Percentiles rank a stretch among this genome's conserved stretches.
Conservation (phyloP, 2,888 invertebrate species). For the Rhyacophila evoluta region DNA sequence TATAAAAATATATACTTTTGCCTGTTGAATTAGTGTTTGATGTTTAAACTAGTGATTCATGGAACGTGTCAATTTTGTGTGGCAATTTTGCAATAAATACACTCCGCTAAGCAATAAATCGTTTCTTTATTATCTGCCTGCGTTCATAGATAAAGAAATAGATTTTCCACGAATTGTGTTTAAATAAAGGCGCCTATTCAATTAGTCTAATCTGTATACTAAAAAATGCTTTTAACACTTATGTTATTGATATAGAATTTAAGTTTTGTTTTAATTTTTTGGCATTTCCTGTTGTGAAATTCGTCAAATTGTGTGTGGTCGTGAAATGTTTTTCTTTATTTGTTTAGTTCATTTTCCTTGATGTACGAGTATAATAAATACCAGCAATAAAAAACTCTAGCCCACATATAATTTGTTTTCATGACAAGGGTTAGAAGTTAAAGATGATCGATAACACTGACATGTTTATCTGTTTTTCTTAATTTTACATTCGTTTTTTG, state of each 20-base stretch:
- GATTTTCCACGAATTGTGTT: not conserved
- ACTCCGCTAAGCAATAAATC: not conserved
- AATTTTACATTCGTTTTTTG: too few relatives aligned
- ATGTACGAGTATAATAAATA: too few relatives aligned
- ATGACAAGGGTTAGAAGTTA: too few relatives aligned
- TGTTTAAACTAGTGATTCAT: not conserved
- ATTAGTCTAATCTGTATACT: not conserved
- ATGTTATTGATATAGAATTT: not conserved
- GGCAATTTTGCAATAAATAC: not conserved
- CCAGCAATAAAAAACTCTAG: too few relatives aligned
- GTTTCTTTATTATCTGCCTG: not conserved
- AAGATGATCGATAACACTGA: too few relatives aligned
- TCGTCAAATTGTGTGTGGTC: not conserved
- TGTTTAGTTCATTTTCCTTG: too few relatives aligned
- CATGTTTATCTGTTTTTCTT: too few relatives aligned
- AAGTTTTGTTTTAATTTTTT: not conserved
- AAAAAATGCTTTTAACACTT: constrained; percentile 20
- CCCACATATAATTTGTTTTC: too few relatives aligned
- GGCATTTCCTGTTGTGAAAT: not conserved
- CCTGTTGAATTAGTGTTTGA: not conserved
- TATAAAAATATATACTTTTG: not conserved
- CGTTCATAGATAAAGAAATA: not conserved
- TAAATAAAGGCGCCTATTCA: not conserved
- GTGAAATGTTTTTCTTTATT: too few relatives aligned
- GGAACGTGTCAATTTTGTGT: not conserved